Evolutionary conservation across 2,888 invertebrate genomes (phyloP).

Genomic region (Myopa testacea): DNA sequence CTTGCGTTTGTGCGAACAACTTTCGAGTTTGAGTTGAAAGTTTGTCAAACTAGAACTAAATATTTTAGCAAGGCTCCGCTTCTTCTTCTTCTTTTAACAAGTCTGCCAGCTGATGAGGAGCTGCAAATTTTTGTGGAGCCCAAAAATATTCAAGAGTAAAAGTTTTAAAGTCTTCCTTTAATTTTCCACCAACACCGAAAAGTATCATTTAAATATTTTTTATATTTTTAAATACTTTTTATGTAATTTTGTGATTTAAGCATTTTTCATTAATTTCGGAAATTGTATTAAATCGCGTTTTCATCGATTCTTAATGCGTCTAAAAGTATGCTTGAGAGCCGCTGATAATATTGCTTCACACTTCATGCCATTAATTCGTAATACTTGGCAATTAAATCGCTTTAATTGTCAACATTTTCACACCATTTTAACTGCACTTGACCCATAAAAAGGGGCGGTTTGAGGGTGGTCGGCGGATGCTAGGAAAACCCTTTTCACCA

Average conservation of each 20-base stretch:
- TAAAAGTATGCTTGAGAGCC: neutral
- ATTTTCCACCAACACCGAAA: neutral
- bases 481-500: neutral
- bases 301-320: neutral
- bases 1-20: neutral
- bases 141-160: slow-evolving; percentile 22
- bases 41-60: neutral
- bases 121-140: neutral
- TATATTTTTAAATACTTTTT: neutral
- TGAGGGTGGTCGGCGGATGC: neutral
- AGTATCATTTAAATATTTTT: neutral
- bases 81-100: too few relatives aligned
- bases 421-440: slow-evolving; percentile 14
- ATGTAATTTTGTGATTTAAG: neutral
- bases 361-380: slow-evolving; percentile 10
- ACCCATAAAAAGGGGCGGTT: slow-evolving; percentile 9
- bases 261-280: neutral
- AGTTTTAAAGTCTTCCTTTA: neutral
- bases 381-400: slow-evolving; percentile 3
- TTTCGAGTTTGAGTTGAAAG: neutral
- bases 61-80: neutral
- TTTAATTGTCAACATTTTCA: slow-evolving; percentile 22
- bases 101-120: too few relatives aligned
- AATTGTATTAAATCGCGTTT: neutral
- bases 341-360: neutral